A percentile compares a stretch with the other conserved stretches of the same genome.
phyloP scores from a whole-genome alignment of 2,888 invertebrate species.

The Hyposoter dolosus region DNA sequence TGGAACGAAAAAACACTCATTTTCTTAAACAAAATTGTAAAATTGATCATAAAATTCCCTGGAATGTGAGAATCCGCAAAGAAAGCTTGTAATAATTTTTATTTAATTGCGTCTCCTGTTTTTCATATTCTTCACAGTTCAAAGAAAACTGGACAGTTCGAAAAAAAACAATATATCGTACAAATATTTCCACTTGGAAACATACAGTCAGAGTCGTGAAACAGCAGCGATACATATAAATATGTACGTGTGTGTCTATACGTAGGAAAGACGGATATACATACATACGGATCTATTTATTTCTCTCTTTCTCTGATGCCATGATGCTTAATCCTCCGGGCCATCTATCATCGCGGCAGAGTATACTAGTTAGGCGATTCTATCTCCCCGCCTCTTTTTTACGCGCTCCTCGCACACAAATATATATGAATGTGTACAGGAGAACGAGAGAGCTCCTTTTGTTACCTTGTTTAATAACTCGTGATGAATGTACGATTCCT shows the following conservation, averaged over 20 bases:
- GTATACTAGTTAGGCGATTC: slow-evolving; percentile 83
- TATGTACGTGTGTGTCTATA: neutral
- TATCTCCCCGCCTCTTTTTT: slow-evolving; percentile 82
- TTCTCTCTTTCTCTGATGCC: slow-evolving; percentile 66
- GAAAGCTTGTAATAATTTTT: neutral
- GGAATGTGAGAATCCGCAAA: neutral
- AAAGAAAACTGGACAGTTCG: neutral
- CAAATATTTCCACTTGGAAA: slow-evolving; percentile 16
- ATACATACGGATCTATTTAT: slow-evolving; percentile 17
- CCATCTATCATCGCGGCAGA: slow-evolving; percentile 82
- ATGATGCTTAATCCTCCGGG: slow-evolving; percentile 81
- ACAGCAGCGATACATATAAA: slow-evolving; percentile 36
- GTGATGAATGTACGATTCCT: slow-evolving; percentile 82
- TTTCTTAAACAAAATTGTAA: neutral
- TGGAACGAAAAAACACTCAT: too few relatives aligned
- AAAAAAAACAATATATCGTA: neutral
- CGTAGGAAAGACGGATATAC: neutral
- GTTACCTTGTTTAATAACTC: slow-evolving; percentile 84
- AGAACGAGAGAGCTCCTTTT: slow-evolving; percentile 77
- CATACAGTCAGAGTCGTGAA: slow-evolving; percentile 46
- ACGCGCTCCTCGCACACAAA: slow-evolving; percentile 74
- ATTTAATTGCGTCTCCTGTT: neutral
- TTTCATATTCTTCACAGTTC: neutral
- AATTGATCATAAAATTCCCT: neutral
- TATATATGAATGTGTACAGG: slow-evolving; percentile 7